These are phyloP conservation scores for Chlamydotis undulata DNA, from an alignment of 2,113 vertebrate genomes.

Conservation along the genomic window DNA sequence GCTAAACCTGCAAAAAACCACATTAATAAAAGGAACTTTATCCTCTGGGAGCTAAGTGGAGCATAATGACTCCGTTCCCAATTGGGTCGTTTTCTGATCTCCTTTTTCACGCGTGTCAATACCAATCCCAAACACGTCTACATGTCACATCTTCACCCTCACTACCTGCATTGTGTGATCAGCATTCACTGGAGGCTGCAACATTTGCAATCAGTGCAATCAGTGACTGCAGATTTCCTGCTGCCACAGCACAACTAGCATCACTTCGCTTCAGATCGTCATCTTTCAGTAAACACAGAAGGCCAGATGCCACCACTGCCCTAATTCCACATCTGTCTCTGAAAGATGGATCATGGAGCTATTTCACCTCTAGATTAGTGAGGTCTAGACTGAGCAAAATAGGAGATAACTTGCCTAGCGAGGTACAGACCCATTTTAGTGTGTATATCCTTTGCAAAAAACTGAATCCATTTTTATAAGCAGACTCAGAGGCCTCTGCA, in stretches of 20 bases:
- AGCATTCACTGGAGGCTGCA: not conserved
- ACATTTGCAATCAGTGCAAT: not conserved
- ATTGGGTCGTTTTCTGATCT: not conserved
- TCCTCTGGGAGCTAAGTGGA: not conserved
- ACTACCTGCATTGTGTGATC: not conserved
- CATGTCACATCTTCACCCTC: rapidly evolving
- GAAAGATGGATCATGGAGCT: not conserved
- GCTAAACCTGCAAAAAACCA: not conserved
- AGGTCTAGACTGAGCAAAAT: not conserved
- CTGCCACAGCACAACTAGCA: not conserved
- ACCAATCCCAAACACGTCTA: not conserved
- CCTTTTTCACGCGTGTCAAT: not conserved
- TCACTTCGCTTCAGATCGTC: not conserved
- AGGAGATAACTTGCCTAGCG: not conserved
- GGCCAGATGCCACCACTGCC: not conserved
- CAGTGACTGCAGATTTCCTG: not conserved
- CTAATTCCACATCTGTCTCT: not conserved
- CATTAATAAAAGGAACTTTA: not conserved
- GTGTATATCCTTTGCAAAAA: not conserved
- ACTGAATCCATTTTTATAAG: not conserved
- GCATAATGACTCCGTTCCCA: not conserved
- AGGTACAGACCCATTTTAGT: not conserved
- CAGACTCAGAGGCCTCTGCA: not conserved
- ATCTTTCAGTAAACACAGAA: not conserved
- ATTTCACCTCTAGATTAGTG: not conserved